Conservation (phyloP, 1,140 invertebrate species). For the Cotesia glomerata region DNA sequence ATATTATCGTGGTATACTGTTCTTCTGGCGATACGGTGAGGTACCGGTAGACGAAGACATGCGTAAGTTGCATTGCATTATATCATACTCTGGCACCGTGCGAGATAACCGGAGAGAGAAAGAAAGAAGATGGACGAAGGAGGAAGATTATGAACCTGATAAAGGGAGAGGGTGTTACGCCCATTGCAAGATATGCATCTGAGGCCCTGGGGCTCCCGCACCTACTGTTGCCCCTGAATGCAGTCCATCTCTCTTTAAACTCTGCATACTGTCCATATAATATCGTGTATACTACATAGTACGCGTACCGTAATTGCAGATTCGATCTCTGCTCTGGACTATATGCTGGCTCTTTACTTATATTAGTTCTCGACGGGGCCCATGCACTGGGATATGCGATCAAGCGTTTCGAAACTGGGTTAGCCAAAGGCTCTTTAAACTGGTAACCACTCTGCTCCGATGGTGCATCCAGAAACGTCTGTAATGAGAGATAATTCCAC, state of each 20-base stretch:
- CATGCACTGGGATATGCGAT: constrained; percentile 19
- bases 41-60: neutral
- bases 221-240: constrained; percentile 37
- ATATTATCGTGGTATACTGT: constrained; percentile 31
- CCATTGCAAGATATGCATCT: constrained; percentile 37
- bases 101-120: constrained; percentile 3
- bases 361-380: no score
- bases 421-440: constrained; percentile 19
- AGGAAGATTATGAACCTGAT: no score
- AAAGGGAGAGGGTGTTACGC: constrained; percentile 20
- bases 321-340: constrained; percentile 20
- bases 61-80: no score
- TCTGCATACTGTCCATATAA: constrained; percentile 2
- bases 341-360: constrained; percentile 2
- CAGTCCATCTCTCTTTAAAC: constrained; percentile 7
- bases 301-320: constrained; percentile 34
- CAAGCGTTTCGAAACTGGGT: constrained; percentile 29
- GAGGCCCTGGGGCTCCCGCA: constrained; percentile 30
- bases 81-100: no score
- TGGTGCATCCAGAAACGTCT: neutral
- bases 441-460: neutral
- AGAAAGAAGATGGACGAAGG: constrained; percentile 6
- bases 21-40: constrained; percentile 17
- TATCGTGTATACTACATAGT: neutral
- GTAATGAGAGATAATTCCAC: constrained; percentile 22